These are phyloP conservation scores for Penaeus vannamei DNA, from an alignment of 1,140 invertebrate species.

Conservation along the genomic window DNA sequence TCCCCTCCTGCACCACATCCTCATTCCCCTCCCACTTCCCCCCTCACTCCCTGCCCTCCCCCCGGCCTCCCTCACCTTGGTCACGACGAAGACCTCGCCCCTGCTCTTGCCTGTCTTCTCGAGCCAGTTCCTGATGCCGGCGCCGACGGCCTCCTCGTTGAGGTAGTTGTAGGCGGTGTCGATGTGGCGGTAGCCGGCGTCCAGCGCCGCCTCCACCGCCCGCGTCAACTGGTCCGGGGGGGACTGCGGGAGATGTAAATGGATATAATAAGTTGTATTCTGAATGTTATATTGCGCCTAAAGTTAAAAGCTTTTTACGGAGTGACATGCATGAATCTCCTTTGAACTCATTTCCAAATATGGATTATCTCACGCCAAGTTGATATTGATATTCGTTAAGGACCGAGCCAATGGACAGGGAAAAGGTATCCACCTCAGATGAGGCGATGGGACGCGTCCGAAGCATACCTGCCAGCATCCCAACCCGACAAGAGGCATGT, in stretches of 20 bases:
- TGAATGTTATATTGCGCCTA: neutral
- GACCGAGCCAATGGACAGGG: too few relatives aligned
- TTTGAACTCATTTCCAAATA: too few relatives aligned
- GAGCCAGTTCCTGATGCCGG: constrained; percentile 71
- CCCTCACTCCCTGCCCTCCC: constrained; percentile 67
- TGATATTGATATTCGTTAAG: too few relatives aligned
- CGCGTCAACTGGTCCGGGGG: constrained; percentile 29
- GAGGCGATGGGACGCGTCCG: too few relatives aligned
- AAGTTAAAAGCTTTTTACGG: too few relatives aligned
- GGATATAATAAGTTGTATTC: too few relatives aligned
- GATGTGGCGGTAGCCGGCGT: constrained; percentile 81
- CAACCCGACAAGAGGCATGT: constrained; percentile 83
- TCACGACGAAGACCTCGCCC: constrained; percentile 75
- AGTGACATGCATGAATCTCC: too few relatives aligned
- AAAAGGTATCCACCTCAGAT: too few relatives aligned
- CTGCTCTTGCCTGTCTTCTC: constrained; percentile 74
- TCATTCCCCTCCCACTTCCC: constrained; percentile 84
- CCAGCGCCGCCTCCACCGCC: constrained; percentile 79
- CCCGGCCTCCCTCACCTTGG: constrained; percentile 62
- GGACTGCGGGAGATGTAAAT: neutral
- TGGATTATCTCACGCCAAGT: too few relatives aligned
- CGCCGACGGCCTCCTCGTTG: constrained; percentile 73
- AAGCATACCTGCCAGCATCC: constrained; percentile 81
- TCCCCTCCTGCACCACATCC: constrained; percentile 87
- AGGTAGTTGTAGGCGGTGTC: constrained; percentile 80